Conservation (phyloP, 2,888 invertebrate genomes). For the Fragum sueziense region DNA sequence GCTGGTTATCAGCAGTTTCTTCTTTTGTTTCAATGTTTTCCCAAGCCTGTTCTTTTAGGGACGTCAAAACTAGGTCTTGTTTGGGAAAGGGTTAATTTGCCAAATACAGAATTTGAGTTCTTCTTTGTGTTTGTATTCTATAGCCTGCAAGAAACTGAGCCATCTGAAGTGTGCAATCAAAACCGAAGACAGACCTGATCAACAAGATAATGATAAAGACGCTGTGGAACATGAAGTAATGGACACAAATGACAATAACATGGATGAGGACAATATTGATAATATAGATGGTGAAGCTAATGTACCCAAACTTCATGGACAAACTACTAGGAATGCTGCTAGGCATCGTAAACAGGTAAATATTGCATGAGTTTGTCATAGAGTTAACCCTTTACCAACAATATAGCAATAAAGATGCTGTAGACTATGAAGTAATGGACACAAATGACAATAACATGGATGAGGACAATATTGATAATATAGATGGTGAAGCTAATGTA, state of each 20-base stretch:
- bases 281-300: background rate
- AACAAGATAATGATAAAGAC: background rate
- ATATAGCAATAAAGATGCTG: background rate
- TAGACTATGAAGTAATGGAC: background rate
- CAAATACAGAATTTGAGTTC: background rate
- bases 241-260: background rate
- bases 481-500: background rate
- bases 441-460: background rate
- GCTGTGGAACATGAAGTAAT: background rate
- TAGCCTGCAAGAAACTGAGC: slow-evolving; percentile 48
- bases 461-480: background rate
- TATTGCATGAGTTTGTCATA: background rate
- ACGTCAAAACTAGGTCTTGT: background rate
- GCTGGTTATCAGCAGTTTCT: too few species aligned
- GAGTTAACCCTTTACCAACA: background rate
- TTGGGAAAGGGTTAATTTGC: background rate
- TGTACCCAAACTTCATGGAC: background rate
- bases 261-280: background rate
- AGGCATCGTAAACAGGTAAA: slow-evolving; percentile 1
- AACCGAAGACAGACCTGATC: background rate
- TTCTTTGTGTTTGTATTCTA: background rate
- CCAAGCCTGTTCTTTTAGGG: too few species aligned
- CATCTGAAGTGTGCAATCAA: slow-evolving; percentile 53
- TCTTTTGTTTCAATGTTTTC: too few species aligned
- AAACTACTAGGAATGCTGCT: slow-evolving; percentile 1